phyloP scores from a whole-genome alignment of 2,888 invertebrate genomes.

The Tetheella fluctuosa region DNA sequence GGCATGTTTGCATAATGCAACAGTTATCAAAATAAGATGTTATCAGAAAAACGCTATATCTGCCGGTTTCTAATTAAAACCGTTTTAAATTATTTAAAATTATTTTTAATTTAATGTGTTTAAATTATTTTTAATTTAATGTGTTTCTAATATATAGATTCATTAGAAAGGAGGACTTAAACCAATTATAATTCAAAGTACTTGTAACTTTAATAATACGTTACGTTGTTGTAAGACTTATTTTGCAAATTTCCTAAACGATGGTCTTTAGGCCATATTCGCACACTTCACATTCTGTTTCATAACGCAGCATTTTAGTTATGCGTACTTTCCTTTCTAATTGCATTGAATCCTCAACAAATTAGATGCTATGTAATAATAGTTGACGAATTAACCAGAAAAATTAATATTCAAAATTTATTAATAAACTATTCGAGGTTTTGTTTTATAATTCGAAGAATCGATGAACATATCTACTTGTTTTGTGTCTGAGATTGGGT shows the following conservation, averaged over 20 bases:
- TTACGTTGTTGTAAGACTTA: not conserved
- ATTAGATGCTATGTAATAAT: conserved; percentile 1
- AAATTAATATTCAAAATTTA: not conserved
- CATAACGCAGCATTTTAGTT: not conserved
- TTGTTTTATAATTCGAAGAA: not conserved
- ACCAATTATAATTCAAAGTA: too few species aligned
- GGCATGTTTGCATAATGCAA: too few species aligned
- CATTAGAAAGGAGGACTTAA: too few species aligned
- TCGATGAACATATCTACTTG: not conserved
- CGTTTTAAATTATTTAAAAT: too few species aligned
- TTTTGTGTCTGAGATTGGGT: not conserved
- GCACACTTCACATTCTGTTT: not conserved
- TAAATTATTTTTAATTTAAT: too few species aligned
- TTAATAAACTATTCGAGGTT: not conserved
- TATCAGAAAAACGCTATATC: too few species aligned
- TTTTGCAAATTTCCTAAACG: not conserved
- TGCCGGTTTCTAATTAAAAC: too few species aligned
- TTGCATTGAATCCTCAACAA: conserved; percentile 3
- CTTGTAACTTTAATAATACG: too few species aligned
- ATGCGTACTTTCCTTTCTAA: not conserved
- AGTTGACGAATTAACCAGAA: not conserved
- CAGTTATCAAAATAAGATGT: too few species aligned
- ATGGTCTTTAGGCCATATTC: conserved; percentile 5
- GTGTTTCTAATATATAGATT: too few species aligned
- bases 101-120: too few species aligned